Conservation (phyloP, 2,888 invertebrate species). For the Spodoptera littoralis region DNA sequence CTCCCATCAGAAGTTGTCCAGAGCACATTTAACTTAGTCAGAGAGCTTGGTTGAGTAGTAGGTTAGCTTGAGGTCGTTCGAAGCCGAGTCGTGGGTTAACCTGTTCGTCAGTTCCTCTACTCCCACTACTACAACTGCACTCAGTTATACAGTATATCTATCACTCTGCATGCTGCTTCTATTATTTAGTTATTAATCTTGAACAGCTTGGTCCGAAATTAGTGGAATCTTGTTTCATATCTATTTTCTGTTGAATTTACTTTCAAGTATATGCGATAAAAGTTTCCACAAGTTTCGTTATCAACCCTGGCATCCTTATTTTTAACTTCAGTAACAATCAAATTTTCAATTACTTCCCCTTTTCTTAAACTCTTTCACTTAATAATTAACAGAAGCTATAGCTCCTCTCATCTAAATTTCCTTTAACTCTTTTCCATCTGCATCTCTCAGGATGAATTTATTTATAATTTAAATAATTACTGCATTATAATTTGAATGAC, state of each 20-base stretch:
- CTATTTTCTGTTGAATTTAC: conserved; percentile 11
- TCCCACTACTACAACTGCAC: conserved; percentile 83
- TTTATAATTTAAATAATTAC: conserved; percentile 61
- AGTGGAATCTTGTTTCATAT: conserved; percentile 58
- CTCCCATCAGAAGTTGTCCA: conserved; percentile 81
- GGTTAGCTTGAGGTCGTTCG: conserved; percentile 85
- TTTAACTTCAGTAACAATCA: conserved; percentile 77
- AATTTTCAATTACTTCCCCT: conserved; percentile 76
- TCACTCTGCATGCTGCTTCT: conserved; percentile 88
- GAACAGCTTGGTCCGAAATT: conserved; percentile 67
- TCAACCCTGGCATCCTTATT: conserved; percentile 75
- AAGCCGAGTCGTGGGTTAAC: conserved; percentile 79
- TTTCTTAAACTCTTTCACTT: conserved; percentile 74
- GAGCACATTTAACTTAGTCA: conserved; percentile 82
- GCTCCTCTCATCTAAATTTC: conserved; percentile 71
- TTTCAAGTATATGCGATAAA: conserved; percentile 34
- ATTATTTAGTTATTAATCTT: conserved; percentile 78
- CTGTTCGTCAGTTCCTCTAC: conserved; percentile 79
- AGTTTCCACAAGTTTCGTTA: conserved; percentile 72
- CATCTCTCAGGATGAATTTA: conserved; percentile 71
- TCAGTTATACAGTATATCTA: conserved; percentile 81
- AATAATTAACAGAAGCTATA: conserved; percentile 69
- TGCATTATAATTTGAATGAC: conserved; percentile 79
- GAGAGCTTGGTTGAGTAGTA: conserved; percentile 85
- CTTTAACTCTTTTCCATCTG: conserved; percentile 71